These are phyloP conservation scores for Calliopsis andreniformis DNA, from an alignment of 1,140 invertebrate genomes.

Conservation along the genomic window DNA sequence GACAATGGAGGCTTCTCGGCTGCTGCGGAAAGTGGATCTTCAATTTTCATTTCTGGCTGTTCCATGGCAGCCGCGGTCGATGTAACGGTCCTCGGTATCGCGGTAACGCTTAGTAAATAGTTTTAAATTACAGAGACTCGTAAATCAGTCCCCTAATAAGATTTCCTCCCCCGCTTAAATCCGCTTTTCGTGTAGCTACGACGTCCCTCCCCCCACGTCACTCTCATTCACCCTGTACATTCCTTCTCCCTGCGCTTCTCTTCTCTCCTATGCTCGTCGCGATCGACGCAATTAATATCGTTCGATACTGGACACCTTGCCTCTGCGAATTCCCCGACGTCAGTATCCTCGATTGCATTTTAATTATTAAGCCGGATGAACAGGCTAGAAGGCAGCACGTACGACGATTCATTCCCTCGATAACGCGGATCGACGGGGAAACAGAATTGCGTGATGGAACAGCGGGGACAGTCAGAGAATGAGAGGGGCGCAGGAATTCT, in stretches of 20 bases:
- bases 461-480: neutral
- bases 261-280: neutral
- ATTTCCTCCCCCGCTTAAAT: slow-evolving; percentile 28
- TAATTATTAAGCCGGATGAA: slow-evolving; percentile 17
- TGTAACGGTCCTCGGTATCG: slow-evolving; percentile 8
- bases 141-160: slow-evolving; percentile 58
- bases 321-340: neutral
- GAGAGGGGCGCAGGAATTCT: slow-evolving; percentile 54
- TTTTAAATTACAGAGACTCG: slow-evolving; percentile 37
- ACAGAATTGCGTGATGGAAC: neutral
- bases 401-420: slow-evolving; percentile 10
- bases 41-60: slow-evolving; percentile 29
- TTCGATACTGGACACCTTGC: neutral
- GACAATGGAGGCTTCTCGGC: slow-evolving; percentile 20
- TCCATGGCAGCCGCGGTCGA: neutral
- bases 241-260: neutral
- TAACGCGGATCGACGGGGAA: neutral
- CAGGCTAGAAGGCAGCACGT: neutral
- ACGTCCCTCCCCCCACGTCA: neutral
- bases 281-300: neutral
- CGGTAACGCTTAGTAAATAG: slow-evolving; percentile 34
- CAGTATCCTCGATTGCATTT: neutral
- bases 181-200: slow-evolving; percentile 15
- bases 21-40: slow-evolving; percentile 20
- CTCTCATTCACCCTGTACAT: no score